phyloP scores from a whole-genome alignment of 2,888 invertebrate genomes.

The Agrotis segetum region DNA sequence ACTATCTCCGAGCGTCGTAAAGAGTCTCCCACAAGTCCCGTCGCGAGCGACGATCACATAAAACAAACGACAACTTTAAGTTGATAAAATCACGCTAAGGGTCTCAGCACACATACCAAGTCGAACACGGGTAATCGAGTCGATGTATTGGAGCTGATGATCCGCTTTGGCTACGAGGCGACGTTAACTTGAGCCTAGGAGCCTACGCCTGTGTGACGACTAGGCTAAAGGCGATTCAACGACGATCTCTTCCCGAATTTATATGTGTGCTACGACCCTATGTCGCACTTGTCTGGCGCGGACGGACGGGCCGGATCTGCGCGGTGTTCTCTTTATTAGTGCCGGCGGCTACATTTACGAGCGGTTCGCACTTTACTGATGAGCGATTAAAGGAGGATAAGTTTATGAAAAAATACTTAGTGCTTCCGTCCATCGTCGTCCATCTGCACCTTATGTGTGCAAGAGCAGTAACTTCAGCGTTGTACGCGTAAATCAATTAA shows the following conservation, averaged over 20 bases:
- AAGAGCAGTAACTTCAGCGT: not conserved
- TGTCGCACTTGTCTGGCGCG: slow-evolving; percentile 68
- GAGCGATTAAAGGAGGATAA: slow-evolving; percentile 57
- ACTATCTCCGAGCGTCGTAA: slow-evolving; percentile 70
- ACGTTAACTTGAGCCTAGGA: too few relatives aligned
- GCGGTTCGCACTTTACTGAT: slow-evolving; percentile 57
- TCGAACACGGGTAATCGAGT: too few relatives aligned
- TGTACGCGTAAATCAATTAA: not conserved
- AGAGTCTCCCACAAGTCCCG: slow-evolving; percentile 65
- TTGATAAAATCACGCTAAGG: slow-evolving; percentile 70
- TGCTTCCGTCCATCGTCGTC: slow-evolving; percentile 25
- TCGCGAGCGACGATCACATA: slow-evolving; percentile 62
- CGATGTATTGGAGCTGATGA: too few relatives aligned
- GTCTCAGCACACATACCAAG: too few relatives aligned
- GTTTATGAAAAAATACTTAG: slow-evolving; percentile 60
- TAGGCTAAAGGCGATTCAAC: too few relatives aligned
- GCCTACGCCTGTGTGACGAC: too few relatives aligned
- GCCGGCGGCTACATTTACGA: slow-evolving; percentile 71
- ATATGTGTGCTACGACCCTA: slow-evolving; percentile 36
- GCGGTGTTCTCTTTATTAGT: slow-evolving; percentile 64
- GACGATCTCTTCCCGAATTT: too few relatives aligned
- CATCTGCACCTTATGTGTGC: slow-evolving; percentile 10
- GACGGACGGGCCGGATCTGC: slow-evolving; percentile 37
- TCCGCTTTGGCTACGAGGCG: too few relatives aligned
- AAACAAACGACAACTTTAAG: slow-evolving; percentile 72